phyloP scores from a whole-genome alignment of 64 coral and sea anemone genomes.

The Cladopsammia gracilis region DNA sequence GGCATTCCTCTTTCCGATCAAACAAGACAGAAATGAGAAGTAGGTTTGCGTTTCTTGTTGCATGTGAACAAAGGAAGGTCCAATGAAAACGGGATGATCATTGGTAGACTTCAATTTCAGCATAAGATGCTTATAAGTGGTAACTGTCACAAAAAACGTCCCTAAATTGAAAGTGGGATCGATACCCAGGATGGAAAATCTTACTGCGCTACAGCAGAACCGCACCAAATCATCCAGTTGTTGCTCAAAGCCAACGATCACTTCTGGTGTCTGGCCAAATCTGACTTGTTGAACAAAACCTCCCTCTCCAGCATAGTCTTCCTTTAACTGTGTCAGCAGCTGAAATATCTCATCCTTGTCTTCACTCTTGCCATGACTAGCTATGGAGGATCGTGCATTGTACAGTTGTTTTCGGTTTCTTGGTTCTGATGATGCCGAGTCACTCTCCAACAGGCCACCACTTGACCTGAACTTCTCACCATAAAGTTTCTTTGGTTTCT shows the following conservation, averaged over 20 bases:
- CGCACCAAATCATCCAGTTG: conserved; percentile 49
- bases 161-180: conserved; percentile 41
- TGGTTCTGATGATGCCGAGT: conserved; percentile 29
- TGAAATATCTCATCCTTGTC: conserved; percentile 57
- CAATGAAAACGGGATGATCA: conserved; percentile 40
- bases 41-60: conserved; percentile 55
- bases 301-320: conserved; percentile 39
- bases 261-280: conserved; percentile 56
- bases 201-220: conserved; percentile 33
- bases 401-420: conserved; percentile 53
- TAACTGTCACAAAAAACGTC: conserved; percentile 55
- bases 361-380: neutral
- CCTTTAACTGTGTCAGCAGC: conserved; percentile 44
- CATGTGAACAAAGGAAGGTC: conserved; percentile 61
- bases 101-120: neutral
- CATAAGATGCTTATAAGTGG: conserved; percentile 63
- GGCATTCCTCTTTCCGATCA: conserved; percentile 14
- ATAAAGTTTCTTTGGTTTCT: conserved; percentile 4
- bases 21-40: conserved; percentile 35
- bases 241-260: conserved; percentile 55
- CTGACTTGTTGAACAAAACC: conserved; percentile 54
- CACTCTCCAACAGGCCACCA: conserved; percentile 36
- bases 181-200: conserved; percentile 35
- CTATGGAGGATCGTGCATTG: neutral
- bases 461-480: neutral